Percentiles rank a stretch among this genome's conserved stretches.
Conservation (phyloP, 2,113 vertebrate genomes). For the Callopanchax toddi region DNA sequence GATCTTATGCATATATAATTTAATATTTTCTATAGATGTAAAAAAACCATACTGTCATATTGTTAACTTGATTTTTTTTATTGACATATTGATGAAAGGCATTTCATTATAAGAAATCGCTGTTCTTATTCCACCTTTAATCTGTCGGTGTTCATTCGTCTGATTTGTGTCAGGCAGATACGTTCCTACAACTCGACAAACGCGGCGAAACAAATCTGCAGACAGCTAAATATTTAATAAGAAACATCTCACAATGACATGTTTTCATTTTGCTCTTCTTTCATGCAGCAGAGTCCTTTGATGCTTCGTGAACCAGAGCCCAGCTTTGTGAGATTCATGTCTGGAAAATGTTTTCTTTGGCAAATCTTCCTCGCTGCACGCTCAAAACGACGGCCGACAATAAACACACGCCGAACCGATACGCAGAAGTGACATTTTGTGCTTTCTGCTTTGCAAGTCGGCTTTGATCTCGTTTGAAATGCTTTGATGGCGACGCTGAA, state of each 20-base stretch:
- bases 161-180: constrained; percentile 34
- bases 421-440: constrained; percentile 19
- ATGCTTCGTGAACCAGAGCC: constrained; percentile 34
- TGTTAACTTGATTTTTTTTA: too few relatives aligned
- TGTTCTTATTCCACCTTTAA: not conserved
- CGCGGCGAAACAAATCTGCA: constrained; percentile 51
- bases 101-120: constrained; percentile 19
- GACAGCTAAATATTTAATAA: constrained; percentile 48
- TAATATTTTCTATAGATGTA: too few relatives aligned
- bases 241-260: constrained; percentile 50
- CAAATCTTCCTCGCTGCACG: constrained; percentile 47
- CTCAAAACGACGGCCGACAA: constrained; percentile 31
- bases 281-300: constrained; percentile 38
- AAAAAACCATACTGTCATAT: too few relatives aligned
- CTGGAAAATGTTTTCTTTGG: constrained; percentile 38
- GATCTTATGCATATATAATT: too few relatives aligned
- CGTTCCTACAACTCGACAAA: constrained; percentile 39
- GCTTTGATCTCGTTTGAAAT: constrained; percentile 27
- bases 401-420: not conserved
- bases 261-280: constrained; percentile 52
- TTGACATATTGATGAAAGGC: too few relatives aligned
- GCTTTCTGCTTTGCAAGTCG: not conserved
- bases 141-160: constrained; percentile 16
- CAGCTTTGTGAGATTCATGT: constrained; percentile 40
- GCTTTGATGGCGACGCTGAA: not conserved